Evolutionary conservation across 1,140 invertebrate species (phyloP).

Genomic region (Drosophila funebris): DNA sequence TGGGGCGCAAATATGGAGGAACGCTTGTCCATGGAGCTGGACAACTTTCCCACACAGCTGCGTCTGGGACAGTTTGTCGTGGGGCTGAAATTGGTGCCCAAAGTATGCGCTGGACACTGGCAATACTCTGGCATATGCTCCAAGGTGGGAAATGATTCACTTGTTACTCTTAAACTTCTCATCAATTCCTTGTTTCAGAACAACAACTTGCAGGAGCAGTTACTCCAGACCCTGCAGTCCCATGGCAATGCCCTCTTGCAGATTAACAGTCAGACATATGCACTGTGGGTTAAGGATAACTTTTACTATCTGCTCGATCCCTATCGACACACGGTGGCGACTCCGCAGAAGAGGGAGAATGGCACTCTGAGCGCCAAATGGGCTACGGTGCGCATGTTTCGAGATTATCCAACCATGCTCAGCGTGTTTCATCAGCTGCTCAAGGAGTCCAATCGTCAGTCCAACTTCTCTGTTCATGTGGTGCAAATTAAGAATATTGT

Average conservation of each 20-base stretch:
- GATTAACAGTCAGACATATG: slow-evolving; percentile 72
- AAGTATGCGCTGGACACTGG: slow-evolving; percentile 54
- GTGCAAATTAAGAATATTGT: slow-evolving; percentile 56
- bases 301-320: slow-evolving; percentile 76
- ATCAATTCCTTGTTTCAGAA: neutral
- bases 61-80: slow-evolving; percentile 66
- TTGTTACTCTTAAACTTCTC: neutral
- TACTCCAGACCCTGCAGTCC: slow-evolving; percentile 27
- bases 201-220: slow-evolving; percentile 45
- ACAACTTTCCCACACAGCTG: slow-evolving; percentile 61
- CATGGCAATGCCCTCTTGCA: slow-evolving; percentile 61
- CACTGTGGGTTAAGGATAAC: slow-evolving; percentile 66
- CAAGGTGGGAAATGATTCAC: slow-evolving; percentile 8
- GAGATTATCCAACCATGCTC: slow-evolving; percentile 46
- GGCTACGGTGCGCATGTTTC: slow-evolving; percentile 76
- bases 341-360: slow-evolving; percentile 11
- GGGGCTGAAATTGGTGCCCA: slow-evolving; percentile 39
- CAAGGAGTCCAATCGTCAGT: slow-evolving; percentile 62
- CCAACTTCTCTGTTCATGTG: slow-evolving; percentile 55
- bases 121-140: slow-evolving; percentile 1
- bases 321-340: slow-evolving; percentile 62
- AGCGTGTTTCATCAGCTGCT: slow-evolving; percentile 70
- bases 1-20: slow-evolving; percentile 51
- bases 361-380: slow-evolving; percentile 28
- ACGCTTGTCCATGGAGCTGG: slow-evolving; percentile 39